Percentiles rank a stretch among this genome's conserved stretches.
Conservation (phyloP, 2,797 vertebrate species). For the Yasuhikotakia modesta region DNA sequence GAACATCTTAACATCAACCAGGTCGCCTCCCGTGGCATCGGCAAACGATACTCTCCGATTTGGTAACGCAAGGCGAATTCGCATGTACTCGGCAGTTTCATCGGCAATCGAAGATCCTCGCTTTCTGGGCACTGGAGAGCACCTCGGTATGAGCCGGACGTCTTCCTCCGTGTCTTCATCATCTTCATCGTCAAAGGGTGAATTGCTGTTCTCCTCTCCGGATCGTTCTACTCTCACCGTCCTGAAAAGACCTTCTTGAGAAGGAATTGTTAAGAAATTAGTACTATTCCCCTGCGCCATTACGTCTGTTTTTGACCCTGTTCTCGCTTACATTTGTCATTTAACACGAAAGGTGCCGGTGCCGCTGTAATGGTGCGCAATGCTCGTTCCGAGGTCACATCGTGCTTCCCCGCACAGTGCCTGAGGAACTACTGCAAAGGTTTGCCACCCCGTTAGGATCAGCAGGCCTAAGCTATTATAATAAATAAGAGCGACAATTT, state of each 20-base stretch:
- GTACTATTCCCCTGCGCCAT: conserved; percentile 70
- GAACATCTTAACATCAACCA: conserved; percentile 76
- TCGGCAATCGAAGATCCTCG: conserved; percentile 77
- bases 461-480: conserved; percentile 57
- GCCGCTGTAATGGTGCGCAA: background rate
- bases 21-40: conserved; percentile 74
- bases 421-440: conserved; percentile 13
- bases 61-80: conserved; percentile 66
- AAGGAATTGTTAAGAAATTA: conserved; percentile 75
- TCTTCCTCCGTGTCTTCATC: conserved; percentile 69
- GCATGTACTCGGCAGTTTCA: conserved; percentile 80
- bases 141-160: conserved; percentile 73
- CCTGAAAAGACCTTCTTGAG: conserved; percentile 73
- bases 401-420: conserved; percentile 67
- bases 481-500: conserved; percentile 48
- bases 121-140: conserved; percentile 79
- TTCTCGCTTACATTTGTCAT: background rate
- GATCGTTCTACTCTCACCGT: conserved; percentile 68
- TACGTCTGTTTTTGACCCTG: conserved; percentile 24
- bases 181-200: conserved; percentile 73
- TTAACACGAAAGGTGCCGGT: conserved; percentile 1
- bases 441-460: conserved; percentile 59
- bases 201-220: conserved; percentile 60
- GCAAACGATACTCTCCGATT: conserved; percentile 75
- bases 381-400: conserved; percentile 36